phyloP scores from a whole-genome alignment of 2,113 vertebrate genomes.

The Crotophaga sulcirostris region DNA sequence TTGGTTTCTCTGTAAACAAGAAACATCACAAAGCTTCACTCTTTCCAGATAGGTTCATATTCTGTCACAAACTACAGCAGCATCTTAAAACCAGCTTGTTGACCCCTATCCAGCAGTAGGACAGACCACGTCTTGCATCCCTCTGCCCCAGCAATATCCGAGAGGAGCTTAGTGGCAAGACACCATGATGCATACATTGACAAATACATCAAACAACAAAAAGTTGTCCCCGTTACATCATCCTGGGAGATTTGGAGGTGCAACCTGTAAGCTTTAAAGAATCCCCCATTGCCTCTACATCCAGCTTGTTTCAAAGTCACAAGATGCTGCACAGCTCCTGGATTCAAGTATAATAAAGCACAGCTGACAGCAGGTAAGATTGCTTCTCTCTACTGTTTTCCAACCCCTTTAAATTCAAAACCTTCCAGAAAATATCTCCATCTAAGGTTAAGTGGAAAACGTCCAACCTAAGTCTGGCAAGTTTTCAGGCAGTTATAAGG shows the following conservation, averaged over 20 bases:
- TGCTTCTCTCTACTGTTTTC: neutral
- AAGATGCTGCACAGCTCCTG: neutral
- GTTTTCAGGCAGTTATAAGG: neutral
- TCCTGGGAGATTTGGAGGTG: neutral
- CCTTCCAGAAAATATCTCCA: neutral
- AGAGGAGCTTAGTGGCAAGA: neutral
- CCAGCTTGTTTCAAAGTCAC: neutral
- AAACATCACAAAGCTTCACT: neutral
- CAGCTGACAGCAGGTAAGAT: neutral
- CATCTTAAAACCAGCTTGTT: neutral
- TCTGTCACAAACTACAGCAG: neutral
- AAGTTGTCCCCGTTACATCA: too few relatives aligned
- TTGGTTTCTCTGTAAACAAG: neutral
- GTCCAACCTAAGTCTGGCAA: neutral
- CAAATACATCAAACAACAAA: neutral
- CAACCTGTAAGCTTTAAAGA: neutral
- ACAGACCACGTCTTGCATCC: accelerated
- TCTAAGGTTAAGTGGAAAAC: neutral
- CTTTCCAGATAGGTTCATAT: neutral
- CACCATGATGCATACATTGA: too few relatives aligned
- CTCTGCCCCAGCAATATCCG: neutral
- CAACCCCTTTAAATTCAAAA: neutral
- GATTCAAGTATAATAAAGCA: neutral
- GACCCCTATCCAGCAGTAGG: neutral
- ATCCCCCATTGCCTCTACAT: accelerated